Evolutionary conservation across 2,888 invertebrate genomes (phyloP), one percentile per base, ranked within the genome.

Genomic region (Dryobota labecula): DNA sequence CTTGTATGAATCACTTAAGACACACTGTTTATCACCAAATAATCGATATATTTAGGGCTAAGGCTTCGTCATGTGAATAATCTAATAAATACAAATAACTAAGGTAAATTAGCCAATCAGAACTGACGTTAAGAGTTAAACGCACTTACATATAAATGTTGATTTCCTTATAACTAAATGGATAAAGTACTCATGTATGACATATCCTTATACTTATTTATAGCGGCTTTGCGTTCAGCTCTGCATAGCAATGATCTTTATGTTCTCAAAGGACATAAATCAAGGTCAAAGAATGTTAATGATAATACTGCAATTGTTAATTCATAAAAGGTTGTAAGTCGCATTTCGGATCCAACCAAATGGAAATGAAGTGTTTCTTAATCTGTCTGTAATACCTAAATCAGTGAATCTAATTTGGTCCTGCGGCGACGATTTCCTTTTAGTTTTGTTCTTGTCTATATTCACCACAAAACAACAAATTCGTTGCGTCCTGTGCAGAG

Each of bases 131-230:
- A 24, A 24, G 18, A 57, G n/a, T 18, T 41, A 38, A 13, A 49
- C 24, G 8, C 38, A 58, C 53, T 65, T 60, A 80, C 33, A 36
- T 51, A 51, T 62, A 51, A 61, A 65, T 51, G 24, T 36, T 61
- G 60, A 53, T 65, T 69, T 70, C 70, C 64, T 76, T 81, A 76
- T 62, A 49, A 27, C 24, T 47, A 43, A n/a, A 51, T 45, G 60
- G 56, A 64, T 45, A 64, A 62, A 36, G 51, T 62, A 49, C 43
- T 53, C 38, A 41, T 62, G 65, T 65, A 70, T 66, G 58, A 78
- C 62, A 70, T 78, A 78, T 78, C 78, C 71, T 70, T 66, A 70
- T 51, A 36, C 45, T 66, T 82, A 82, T 78, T 70, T 66, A 78
- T 78, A 66, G 61, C 53, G 7, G 9, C n/a, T 81, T 69, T 24